Percentiles rank a stretch among this genome's conserved stretches.
Evolutionary conservation across 2,888 invertebrate genomes (phyloP).

Genomic region (Vanessa cardui): DNA sequence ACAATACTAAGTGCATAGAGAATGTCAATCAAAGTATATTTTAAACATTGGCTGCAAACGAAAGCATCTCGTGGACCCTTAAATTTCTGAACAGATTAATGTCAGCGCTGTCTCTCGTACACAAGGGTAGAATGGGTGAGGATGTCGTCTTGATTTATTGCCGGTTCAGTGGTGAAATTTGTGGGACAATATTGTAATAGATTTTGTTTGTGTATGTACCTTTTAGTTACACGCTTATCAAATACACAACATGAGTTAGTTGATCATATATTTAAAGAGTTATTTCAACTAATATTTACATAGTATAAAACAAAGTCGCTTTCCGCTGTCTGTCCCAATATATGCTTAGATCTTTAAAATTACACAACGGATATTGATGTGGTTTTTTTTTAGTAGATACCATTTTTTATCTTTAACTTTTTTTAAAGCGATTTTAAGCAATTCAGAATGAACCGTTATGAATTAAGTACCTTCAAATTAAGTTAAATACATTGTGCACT

Average conservation of each 20-base stretch:
- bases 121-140: conserved; percentile 34
- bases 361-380: no score
- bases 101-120: conserved; percentile 57
- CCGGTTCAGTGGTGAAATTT: conserved; percentile 36
- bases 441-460: no score
- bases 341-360: no score
- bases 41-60: background rate
- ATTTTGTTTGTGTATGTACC: conserved; percentile 16
- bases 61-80: conserved; percentile 27
- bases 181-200: conserved; percentile 33
- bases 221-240: conserved; percentile 4
- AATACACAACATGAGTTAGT: background rate
- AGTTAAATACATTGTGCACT: no score
- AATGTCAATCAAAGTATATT: background rate
- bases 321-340: no score
- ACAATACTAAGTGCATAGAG: background rate
- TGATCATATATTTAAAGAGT: background rate
- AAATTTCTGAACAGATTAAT: conserved; percentile 69
- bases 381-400: no score
- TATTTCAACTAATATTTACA: no score
- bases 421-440: no score
- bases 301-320: no score
- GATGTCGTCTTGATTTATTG: conserved; percentile 41
- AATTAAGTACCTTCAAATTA: no score
- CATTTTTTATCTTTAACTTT: no score